These are phyloP conservation scores for Eurypyga helias DNA, from an alignment of 2,113 vertebrate species.

Conservation along the genomic window DNA sequence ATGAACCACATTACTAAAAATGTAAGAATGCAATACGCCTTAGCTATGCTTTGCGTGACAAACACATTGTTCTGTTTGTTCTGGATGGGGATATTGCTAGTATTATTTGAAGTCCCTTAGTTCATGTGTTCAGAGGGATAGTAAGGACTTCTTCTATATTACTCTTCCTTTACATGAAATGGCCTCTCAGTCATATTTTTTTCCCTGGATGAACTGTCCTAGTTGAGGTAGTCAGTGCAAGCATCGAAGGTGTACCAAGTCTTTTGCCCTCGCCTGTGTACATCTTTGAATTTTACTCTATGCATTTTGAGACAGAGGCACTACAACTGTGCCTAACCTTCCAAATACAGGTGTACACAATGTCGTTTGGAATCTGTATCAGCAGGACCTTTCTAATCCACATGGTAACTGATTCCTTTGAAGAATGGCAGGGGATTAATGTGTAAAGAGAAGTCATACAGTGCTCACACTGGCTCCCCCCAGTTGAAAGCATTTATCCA, in stretches of 20 bases:
- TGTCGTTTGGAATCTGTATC: neutral
- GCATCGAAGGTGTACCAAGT: neutral
- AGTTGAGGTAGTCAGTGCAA: neutral
- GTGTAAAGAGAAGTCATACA: neutral
- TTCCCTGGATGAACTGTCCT: neutral
- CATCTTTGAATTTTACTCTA: neutral
- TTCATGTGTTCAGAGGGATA: neutral
- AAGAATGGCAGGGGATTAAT: neutral
- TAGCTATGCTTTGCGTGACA: neutral
- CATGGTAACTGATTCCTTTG: neutral
- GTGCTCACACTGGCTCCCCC: neutral
- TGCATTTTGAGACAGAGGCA: neutral
- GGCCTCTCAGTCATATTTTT: neutral
- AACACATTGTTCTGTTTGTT: neutral
- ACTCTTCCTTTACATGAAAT: neutral
- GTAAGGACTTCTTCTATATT: neutral
- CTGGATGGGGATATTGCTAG: neutral
- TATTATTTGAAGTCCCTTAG: neutral
- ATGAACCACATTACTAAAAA: neutral
- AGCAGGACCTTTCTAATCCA: neutral
- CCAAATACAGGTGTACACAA: neutral
- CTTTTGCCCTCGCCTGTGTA: neutral
- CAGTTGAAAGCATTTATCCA: neutral
- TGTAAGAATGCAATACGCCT: fast-evolving
- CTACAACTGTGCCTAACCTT: neutral